Percentiles rank a stretch among this genome's conserved stretches.
Evolutionary conservation across 2,888 invertebrate genomes (phyloP).

Genomic region (Athrips mouffetella): DNA sequence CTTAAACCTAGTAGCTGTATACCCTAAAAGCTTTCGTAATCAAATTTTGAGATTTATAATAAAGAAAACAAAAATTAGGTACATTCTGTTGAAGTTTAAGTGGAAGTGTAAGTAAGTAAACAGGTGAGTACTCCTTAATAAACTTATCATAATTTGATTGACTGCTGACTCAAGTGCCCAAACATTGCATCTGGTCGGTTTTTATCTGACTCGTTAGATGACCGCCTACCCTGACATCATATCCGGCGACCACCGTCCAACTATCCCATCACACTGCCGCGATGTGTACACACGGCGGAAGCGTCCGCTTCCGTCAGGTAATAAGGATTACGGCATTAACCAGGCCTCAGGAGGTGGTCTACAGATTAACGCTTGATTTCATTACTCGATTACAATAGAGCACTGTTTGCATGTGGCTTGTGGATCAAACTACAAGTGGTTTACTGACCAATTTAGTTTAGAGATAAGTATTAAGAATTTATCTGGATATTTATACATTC

Average conservation of each 20-base stretch:
- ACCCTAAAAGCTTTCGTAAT: too few relatives aligned
- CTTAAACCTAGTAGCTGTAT: too few relatives aligned
- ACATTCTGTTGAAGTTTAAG: too few relatives aligned
- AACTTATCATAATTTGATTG: too few relatives aligned
- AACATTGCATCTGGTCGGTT: background rate
- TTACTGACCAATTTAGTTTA: too few relatives aligned
- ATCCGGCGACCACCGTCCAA: slow-evolving; percentile 15
- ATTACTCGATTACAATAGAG: slow-evolving; percentile 4
- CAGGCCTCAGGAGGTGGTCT: slow-evolving; percentile 61
- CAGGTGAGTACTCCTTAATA: too few relatives aligned
- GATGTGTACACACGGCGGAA: slow-evolving; percentile 32
- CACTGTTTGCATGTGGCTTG: background rate
- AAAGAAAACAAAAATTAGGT: too few relatives aligned
- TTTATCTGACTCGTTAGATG: background rate
- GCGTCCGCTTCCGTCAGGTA: slow-evolving; percentile 48
- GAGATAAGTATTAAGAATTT: too few relatives aligned
- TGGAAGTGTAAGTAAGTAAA: too few relatives aligned
- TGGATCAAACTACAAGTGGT: background rate
- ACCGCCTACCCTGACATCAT: slow-evolving; percentile 8
- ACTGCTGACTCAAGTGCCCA: slow-evolving; percentile 1
- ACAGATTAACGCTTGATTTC: slow-evolving; percentile 38
- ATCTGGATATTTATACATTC: background rate
- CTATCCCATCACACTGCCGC: background rate
- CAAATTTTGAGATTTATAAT: too few relatives aligned
- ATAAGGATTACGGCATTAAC: slow-evolving; percentile 67